phyloP scores from a whole-genome alignment of 2,113 vertebrate genomes.

The Lampris megalopsis region DNA sequence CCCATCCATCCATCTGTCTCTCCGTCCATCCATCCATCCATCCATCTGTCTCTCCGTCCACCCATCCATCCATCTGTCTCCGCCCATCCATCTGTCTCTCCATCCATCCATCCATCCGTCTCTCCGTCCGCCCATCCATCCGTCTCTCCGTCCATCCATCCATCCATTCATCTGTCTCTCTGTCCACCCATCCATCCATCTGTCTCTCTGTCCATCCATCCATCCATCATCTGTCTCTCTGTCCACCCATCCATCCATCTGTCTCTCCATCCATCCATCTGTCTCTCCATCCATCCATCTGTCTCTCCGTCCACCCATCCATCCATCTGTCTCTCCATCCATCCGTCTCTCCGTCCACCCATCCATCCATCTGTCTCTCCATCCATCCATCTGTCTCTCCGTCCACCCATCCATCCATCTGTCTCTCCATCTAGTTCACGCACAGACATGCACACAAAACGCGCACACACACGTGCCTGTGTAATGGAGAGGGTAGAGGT shows the following conservation, averaged over 20 bases:
- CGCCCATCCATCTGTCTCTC: conserved; percentile 12
- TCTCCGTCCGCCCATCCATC: neutral
- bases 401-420: conserved; percentile 5
- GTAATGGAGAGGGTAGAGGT: conserved; percentile 75
- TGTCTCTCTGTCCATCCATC: conserved; percentile 19
- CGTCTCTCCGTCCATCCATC: conserved; percentile 19
- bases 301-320: conserved; percentile 17
- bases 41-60: conserved; percentile 21
- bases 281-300: conserved; percentile 7
- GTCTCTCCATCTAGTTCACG: conserved; percentile 25
- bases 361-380: neutral
- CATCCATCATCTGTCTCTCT: conserved; percentile 42
- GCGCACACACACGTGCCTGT: conserved; percentile 56
- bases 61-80: conserved; percentile 2
- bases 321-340: conserved; percentile 5
- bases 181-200: conserved; percentile 11
- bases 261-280: conserved; percentile 12
- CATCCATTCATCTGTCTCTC: conserved; percentile 20
- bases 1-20: neutral
- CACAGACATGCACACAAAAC: conserved; percentile 38
- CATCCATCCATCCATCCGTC: neutral
- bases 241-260: conserved; percentile 8
- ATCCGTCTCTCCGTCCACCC: conserved; percentile 21
- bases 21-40: neutral
- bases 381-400: conserved; percentile 13